Base-by-base conservation (phyloP, 1,140 invertebrate species). In the Habropoda laboriosa region DNA sequence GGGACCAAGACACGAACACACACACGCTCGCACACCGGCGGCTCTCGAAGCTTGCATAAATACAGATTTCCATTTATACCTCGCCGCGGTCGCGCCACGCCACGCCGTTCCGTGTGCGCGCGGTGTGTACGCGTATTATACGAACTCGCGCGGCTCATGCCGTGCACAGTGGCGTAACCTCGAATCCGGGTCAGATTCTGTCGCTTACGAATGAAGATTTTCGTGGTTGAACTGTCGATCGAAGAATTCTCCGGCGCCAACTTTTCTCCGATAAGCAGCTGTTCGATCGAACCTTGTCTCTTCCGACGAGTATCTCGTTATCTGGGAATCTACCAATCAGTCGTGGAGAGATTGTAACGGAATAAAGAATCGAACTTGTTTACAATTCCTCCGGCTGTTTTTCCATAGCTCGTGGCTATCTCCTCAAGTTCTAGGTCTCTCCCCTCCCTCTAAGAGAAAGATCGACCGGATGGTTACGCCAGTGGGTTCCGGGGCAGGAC, bases 11-110 rank as follows among this genome's bases (percentile, higher is more conserved):
- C 45, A 30, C 74, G 38, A 24, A 55, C 71, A 30, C 60, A 66
- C 60, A 47, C 40, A n/a, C 0, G 18, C 16, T 21, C 0, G 18
- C 16, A 10, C 13, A 10, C 24, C 68, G 58, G 32, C 55, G 35
- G 21, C 61, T 51, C 51, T n/a, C n/a, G n/a, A n/a, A n/a, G 35
- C 77, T 57, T 51, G 60, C 63, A 80, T 80, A 80, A 80, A 80
- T 79, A 79, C 78, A 74, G 71, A 79, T 79, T 79, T 80, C 72
- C 79, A 76, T 77, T 80, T 70, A 77, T 76, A 76, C 35, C 35
- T 74, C 30, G 68, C 27, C 27, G 49, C 40, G 77, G 21, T 35
- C 16, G 42, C n/a, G 45, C 35, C 2, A 30, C 18, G 18, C 38
- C 42, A 13, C 49, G 8, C 53, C 73, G 12, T n/a, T n/a, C n/a